Evolutionary conservation across 2,797 vertebrate species (phyloP).

Genomic region (Lepus oiostolus): DNA sequence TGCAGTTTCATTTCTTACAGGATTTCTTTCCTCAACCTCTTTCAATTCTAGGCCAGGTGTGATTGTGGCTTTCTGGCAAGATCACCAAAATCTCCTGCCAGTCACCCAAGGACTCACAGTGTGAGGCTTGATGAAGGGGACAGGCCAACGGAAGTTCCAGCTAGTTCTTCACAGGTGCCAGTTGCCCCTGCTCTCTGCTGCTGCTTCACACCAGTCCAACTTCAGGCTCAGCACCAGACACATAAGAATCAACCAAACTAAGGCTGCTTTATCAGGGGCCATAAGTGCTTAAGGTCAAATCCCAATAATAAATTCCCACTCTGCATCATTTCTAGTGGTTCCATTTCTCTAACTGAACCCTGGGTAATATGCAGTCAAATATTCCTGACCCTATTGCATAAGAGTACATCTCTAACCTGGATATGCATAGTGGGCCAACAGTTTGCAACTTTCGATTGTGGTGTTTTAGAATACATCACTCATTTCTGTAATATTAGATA

Average conservation of each 20-base stretch:
- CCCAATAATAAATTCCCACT: background rate
- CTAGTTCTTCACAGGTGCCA: background rate
- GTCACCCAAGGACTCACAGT: background rate
- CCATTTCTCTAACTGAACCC: conserved; percentile 47
- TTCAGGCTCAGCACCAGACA: background rate
- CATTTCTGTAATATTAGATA: background rate
- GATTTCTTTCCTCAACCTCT: background rate
- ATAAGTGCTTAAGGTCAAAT: background rate
- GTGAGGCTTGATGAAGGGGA: background rate
- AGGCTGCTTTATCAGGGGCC: background rate
- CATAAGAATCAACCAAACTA: conserved; percentile 19
- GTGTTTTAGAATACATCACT: conserved; percentile 18
- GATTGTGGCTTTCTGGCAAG: conserved; percentile 28
- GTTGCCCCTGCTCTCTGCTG: background rate
- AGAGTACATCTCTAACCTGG: background rate
- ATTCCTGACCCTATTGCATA: conserved; percentile 8
- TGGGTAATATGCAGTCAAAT: background rate
- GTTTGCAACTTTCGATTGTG: background rate
- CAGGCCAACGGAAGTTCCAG: background rate
- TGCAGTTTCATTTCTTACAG: background rate
- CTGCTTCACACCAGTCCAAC: background rate
- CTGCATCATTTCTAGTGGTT: background rate
- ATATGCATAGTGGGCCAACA: background rate
- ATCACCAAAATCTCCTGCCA: background rate
- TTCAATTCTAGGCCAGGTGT: background rate